A percentile compares a stretch with the other conserved stretches of the same genome.
Evolutionary conservation across 23 tunicate genomes (phyloP).

Genomic region (Styela clava): DNA sequence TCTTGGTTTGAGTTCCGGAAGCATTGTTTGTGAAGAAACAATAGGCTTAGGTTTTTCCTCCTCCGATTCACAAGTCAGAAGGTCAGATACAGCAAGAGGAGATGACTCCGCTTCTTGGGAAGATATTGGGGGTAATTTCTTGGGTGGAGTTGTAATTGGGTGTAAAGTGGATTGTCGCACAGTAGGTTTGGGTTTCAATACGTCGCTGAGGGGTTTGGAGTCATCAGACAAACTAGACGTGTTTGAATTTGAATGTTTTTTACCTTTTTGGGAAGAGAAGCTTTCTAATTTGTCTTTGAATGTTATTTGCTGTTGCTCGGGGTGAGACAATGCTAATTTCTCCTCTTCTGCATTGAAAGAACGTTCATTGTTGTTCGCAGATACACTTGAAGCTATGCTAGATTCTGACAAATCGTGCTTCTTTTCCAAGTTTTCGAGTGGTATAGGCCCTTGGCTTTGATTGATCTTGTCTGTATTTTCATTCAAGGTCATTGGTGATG

Average conservation of each 20-base stretch:
- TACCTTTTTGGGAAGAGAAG: too few relatives aligned
- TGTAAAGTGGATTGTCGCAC: neutral
- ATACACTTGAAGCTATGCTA: too few relatives aligned
- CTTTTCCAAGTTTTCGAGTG: neutral
- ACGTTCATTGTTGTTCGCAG: too few relatives aligned
- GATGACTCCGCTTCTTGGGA: neutral
- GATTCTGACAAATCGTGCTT: neutral
- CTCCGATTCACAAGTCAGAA: neutral
- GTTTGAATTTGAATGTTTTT: too few relatives aligned
- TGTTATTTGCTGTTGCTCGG: too few relatives aligned
- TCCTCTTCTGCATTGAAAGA: too few relatives aligned
- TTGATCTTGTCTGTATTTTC: neutral
- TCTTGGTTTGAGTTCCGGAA: neutral
- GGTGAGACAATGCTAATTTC: too few relatives aligned
- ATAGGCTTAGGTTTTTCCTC: neutral
- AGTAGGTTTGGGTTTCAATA: neutral
- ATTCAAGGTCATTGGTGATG: too few relatives aligned
- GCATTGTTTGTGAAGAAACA: neutral
- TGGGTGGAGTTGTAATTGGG: neutral
- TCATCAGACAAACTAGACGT: neutral
- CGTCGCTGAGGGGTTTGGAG: neutral
- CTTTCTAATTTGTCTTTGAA: too few relatives aligned
- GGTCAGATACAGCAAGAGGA: constrained; percentile 4
- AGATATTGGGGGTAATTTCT: constrained; percentile 9
- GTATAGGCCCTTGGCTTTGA: neutral